These are phyloP conservation scores for Stegophylla sp. DNA, from an alignment of 2,888 invertebrate genomes.

Conservation along the genomic window DNA sequence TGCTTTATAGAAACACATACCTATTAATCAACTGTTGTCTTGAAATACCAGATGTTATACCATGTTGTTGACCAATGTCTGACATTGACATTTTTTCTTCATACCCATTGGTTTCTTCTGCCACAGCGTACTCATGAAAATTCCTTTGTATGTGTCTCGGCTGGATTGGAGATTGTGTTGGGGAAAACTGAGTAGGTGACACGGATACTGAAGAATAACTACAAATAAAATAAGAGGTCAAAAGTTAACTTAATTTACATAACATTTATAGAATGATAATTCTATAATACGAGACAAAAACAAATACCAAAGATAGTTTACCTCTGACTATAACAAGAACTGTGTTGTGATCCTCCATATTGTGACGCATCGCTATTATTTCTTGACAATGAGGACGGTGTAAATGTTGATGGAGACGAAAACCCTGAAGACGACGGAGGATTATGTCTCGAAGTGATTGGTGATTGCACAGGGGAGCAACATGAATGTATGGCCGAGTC, in stretches of 20 bases:
- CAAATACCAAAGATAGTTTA: slow-evolving; percentile 17
- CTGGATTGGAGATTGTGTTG: slow-evolving; percentile 87
- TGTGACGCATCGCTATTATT: slow-evolving; percentile 91
- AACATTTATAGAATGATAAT: too few relatives aligned
- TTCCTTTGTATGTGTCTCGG: slow-evolving; percentile 63
- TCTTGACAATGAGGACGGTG: slow-evolving; percentile 79
- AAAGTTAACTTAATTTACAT: background rate
- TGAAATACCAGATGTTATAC: slow-evolving; percentile 78
- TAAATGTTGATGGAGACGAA: slow-evolving; percentile 74
- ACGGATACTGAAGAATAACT: slow-evolving; percentile 72
- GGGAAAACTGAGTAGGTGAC: slow-evolving; percentile 73
- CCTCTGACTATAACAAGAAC: slow-evolving; percentile 64
- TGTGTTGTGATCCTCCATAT: slow-evolving; percentile 77
- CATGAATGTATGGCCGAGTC: slow-evolving; percentile 90
- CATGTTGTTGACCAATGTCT: slow-evolving; percentile 64
- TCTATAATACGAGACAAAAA: too few relatives aligned
- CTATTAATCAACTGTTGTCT: slow-evolving; percentile 86
- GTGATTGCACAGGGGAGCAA: slow-evolving; percentile 85
- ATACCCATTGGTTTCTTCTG: slow-evolving; percentile 59
- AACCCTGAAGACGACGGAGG: slow-evolving; percentile 67
- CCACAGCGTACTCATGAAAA: slow-evolving; percentile 49
- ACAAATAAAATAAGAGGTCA: slow-evolving; percentile 65
- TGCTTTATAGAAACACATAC: slow-evolving; percentile 62
- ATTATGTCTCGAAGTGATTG: slow-evolving; percentile 82
- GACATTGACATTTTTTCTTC: slow-evolving; percentile 64